These are phyloP conservation scores for Ciconia stormi DNA, from an alignment of 2,113 vertebrate genomes.

Conservation along the genomic window DNA sequence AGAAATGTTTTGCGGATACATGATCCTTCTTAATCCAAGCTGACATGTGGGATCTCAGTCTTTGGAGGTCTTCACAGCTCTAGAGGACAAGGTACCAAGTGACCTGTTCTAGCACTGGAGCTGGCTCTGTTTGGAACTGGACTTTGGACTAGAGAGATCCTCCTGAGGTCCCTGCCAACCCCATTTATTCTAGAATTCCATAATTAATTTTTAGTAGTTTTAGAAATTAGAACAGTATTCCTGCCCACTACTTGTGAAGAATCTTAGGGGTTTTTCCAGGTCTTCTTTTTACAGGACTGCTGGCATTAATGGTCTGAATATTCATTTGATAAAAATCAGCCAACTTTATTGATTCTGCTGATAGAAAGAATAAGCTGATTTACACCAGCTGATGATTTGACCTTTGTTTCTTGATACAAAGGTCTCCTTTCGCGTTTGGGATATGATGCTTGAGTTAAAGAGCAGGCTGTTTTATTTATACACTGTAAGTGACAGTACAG, in stretches of 20 bases:
- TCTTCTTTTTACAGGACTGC: neutral
- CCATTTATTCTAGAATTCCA: neutral
- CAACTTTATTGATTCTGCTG: neutral
- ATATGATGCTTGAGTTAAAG: neutral
- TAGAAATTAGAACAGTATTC: neutral
- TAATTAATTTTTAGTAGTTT: neutral
- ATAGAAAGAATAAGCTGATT: neutral
- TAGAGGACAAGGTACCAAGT: accelerated
- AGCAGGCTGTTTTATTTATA: neutral
- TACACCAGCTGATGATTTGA: neutral
- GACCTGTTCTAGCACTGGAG: neutral
- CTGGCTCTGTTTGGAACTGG: neutral
- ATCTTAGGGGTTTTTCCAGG: neutral
- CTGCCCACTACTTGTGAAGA: neutral
- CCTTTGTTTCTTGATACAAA: neutral
- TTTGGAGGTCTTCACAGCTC: neutral
- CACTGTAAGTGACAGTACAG: neutral
- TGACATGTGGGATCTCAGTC: neutral
- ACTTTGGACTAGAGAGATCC: neutral
- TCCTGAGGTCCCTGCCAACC: neutral
- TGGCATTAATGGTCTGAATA: neutral
- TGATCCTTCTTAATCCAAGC: neutral
- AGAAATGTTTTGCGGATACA: neutral
- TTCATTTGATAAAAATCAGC: neutral
- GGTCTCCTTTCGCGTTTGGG: neutral